phyloP scores from a whole-genome alignment of 2,113 vertebrate species.

The Thamnaconus septentrionalis region DNA sequence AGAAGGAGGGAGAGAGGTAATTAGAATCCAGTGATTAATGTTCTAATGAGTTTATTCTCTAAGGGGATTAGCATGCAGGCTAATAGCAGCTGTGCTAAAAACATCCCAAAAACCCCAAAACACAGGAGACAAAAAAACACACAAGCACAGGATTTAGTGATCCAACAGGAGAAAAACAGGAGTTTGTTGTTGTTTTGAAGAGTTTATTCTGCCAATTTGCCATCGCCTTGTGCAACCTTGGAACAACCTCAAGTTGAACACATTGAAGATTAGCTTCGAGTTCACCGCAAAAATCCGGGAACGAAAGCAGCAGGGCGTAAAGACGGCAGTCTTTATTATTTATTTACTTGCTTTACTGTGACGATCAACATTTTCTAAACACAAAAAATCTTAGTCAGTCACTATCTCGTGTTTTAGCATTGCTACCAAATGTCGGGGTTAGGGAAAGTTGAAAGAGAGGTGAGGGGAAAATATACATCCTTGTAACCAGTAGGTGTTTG shows the following conservation, averaged over 20 bases:
- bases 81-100: constrained; percentile 73
- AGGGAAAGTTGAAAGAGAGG: constrained; percentile 29
- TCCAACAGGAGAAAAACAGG: constrained; percentile 27
- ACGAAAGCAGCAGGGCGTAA: background rate
- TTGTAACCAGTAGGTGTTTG: constrained; percentile 76
- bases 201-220: constrained; percentile 27
- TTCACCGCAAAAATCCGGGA: background rate
- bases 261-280: constrained; percentile 11
- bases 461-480: constrained; percentile 59
- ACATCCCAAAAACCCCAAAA: constrained; percentile 65
- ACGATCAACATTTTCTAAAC: no score
- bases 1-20: constrained; percentile 47
- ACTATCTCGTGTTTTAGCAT: no score
- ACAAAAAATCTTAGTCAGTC: no score
- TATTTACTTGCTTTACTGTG: background rate
- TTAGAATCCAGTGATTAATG: constrained; percentile 75
- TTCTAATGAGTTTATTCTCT: constrained; percentile 77
- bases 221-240: constrained; percentile 41
- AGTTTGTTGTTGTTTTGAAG: constrained; percentile 41
- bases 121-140: constrained; percentile 59
- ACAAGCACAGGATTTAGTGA: constrained; percentile 58
- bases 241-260: constrained; percentile 19
- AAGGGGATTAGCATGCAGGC: constrained; percentile 68
- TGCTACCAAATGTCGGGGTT: no score
- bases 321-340: background rate